These are phyloP conservation scores for Phocoena sinus DNA, from an alignment of 2,113 vertebrate species.

Conservation along the genomic window DNA sequence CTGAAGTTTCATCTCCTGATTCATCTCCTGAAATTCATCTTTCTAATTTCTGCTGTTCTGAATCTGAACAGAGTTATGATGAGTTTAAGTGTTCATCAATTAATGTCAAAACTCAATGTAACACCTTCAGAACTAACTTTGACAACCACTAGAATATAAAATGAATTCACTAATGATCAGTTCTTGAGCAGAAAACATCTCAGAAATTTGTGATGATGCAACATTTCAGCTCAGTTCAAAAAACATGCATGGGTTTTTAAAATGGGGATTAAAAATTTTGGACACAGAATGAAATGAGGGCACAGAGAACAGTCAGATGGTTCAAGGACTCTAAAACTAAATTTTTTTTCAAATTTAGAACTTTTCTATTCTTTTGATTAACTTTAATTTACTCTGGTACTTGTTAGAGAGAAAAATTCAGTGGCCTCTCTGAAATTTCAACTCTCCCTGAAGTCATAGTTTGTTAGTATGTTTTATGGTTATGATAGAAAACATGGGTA, in stretches of 20 bases:
- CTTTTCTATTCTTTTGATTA: not conserved
- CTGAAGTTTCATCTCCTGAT: constrained; percentile 68
- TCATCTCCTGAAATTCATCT: constrained; percentile 74
- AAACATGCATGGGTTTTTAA: constrained; percentile 53
- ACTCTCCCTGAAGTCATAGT: not conserved
- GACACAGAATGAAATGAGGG: constrained; percentile 16
- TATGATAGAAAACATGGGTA: not conserved
- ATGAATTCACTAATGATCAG: constrained; percentile 70
- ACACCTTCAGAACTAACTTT: constrained; percentile 62
- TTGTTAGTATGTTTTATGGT: constrained; percentile 39
- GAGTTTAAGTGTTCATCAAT: constrained; percentile 74
- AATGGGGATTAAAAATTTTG: constrained; percentile 40
- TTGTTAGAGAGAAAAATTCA: not conserved
- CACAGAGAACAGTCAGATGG: not conserved
- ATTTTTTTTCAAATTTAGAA: not conserved
- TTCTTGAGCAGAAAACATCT: not conserved
- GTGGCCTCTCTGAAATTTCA: not conserved
- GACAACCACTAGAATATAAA: constrained; percentile 66
- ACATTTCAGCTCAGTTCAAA: constrained; percentile 53
- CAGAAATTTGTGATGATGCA: constrained; percentile 30
- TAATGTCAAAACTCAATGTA: constrained; percentile 66
- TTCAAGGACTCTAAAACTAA: not conserved
- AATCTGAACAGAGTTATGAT: constrained; percentile 70
- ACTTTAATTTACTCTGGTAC: not conserved
- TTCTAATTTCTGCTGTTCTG: constrained; percentile 73